Conservation (phyloP, 1,140 invertebrate species). For the Gonatopus flavifemur region DNA sequence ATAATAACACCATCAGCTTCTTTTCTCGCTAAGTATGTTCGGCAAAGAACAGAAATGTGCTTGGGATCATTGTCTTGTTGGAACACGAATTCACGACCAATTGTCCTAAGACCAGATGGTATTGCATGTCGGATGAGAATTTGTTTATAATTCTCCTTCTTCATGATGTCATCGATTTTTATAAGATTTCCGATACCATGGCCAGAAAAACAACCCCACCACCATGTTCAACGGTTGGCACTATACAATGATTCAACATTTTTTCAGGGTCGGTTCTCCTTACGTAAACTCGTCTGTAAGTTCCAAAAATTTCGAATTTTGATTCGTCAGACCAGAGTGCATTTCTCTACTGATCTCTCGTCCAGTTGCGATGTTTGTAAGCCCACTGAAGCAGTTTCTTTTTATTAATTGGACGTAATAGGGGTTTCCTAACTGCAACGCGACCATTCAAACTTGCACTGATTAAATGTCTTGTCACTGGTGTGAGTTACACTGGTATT, state of each 20-base stretch:
- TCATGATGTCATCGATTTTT: conserved; percentile 35
- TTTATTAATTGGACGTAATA: conserved; percentile 16
- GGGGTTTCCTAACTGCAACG: conserved; percentile 18
- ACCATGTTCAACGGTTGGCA: conserved; percentile 33
- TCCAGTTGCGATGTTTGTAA: conserved; percentile 22
- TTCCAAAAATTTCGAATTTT: conserved; percentile 32
- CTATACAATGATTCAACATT: conserved; percentile 17
- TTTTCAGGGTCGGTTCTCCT: conserved; percentile 23
- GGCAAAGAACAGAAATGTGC: conserved; percentile 25
- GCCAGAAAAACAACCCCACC: conserved; percentile 37
- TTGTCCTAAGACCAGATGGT: conserved; percentile 18
- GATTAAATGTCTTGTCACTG: neutral
- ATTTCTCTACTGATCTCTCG: conserved; percentile 20
- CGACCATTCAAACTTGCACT: conserved; percentile 5
- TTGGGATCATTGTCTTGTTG: conserved; percentile 47
- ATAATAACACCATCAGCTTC: conserved; percentile 18
- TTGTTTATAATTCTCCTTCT: conserved; percentile 24
- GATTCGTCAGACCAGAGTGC: conserved; percentile 25
- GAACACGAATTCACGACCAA: conserved; percentile 26
- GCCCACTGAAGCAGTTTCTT: conserved; percentile 24
- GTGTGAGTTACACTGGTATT: conserved; percentile 7
- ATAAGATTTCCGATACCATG: conserved; percentile 39
- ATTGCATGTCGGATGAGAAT: conserved; percentile 27
- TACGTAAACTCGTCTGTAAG: conserved; percentile 20
- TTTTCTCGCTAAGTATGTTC: conserved; percentile 22